Base-by-base conservation (phyloP, 2,113 vertebrate species). In the Embiotoca jacksoni region DNA sequence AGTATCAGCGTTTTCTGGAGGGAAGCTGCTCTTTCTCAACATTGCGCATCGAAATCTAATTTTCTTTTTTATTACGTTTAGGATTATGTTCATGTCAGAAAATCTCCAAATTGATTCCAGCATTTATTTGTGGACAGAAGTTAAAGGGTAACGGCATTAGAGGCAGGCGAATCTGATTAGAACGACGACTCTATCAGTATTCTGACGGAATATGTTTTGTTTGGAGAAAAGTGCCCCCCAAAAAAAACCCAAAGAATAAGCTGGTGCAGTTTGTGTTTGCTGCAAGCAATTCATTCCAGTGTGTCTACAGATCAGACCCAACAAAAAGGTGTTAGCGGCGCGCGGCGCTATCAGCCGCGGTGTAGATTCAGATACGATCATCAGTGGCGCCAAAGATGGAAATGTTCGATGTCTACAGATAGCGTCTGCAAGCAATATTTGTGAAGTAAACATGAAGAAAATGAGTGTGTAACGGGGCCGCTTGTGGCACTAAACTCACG, bases 1-100 rank as follows among this genome's bases (percentile, higher is more conserved):
- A n/a, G 5, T 0, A 1, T 1, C 16, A 37, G 37, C 4, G 44
- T 33, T 13, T 23, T 14, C 33, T 0, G 49, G 50, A 13, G 6
- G 9, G 0, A 32, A 13, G 44, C 44, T 41, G 50, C 72, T 62
- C 37, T 54, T 53, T 53, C 7, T 55, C 5, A 14, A 16, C 36
- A 72, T 49, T 52, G 7, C 37, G 37, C 7, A 7, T 37, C 7
- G 4, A 37, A 37, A 37, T 37, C 37, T 37, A 37, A 37, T 37
- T 4, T 37, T 7, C 7, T 37, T 37, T 37, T 5, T 5, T 37
- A 37, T 23, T 23, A 23, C 23, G 37, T 37, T 37, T 37, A 23
- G 37, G 31, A 33, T 44, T 14, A 31, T 23, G 7, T 52, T 54
- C 10, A 10, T 8, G 15, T 41, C 10, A 56, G 31, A 67, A 23